Conservation (phyloP, 2,113 vertebrate species). For the Bufo gargarizans region DNA sequence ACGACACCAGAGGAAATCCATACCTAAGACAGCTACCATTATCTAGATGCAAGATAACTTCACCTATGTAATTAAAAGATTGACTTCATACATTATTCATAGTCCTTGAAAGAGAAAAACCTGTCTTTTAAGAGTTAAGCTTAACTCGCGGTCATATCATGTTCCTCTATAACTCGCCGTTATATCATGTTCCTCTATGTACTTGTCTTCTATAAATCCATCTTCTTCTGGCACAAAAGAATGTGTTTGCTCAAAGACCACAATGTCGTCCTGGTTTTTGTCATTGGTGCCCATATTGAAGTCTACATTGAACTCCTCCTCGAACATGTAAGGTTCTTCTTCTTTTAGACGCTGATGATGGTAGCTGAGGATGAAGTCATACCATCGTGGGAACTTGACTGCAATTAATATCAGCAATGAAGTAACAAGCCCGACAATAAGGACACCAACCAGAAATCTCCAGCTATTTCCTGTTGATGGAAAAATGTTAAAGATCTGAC, state of each 20-base stretch:
- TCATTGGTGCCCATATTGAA: conserved; percentile 64
- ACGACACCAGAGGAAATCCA: background rate
- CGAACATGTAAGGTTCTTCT: conserved; percentile 68
- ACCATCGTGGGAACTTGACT: conserved; percentile 85
- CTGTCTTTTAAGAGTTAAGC: conserved; percentile 28
- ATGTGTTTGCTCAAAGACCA: conserved; percentile 70
- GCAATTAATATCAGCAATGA: conserved; percentile 78
- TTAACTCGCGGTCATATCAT: conserved; percentile 65
- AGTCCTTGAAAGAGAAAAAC: background rate
- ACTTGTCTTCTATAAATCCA: conserved; percentile 89
- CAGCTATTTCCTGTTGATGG: conserved; percentile 77
- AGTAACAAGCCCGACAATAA: conserved; percentile 72
- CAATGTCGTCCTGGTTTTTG: conserved; percentile 61
- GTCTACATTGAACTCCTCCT: conserved; percentile 68
- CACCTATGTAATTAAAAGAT: background rate
- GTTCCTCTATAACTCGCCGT: conserved; percentile 68
- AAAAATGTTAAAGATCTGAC: background rate
- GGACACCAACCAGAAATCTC: conserved; percentile 80
- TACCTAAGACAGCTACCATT: background rate
- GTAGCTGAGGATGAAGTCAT: conserved; percentile 82
- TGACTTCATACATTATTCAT: background rate
- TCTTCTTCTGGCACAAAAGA: conserved; percentile 75
- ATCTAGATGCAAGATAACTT: background rate
- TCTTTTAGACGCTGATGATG: conserved; percentile 79
- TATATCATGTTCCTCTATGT: conserved; percentile 75